A percentile compares a stretch with the other conserved stretches of the same genome.
phyloP scores from a whole-genome alignment of 2,888 invertebrate species.

The Sphaerophoria rueppellii region DNA sequence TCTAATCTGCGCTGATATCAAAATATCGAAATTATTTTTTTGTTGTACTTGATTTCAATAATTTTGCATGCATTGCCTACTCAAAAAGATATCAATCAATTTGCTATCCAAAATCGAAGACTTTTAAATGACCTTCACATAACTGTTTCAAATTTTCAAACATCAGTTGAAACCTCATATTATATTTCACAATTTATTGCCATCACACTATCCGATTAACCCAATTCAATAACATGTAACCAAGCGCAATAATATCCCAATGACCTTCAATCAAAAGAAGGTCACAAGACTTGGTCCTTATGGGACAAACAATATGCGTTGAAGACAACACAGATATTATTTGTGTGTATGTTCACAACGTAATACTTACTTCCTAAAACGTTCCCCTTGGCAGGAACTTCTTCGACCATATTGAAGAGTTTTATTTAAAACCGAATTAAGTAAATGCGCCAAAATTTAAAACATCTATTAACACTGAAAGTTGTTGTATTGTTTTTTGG shows the following conservation, averaged over 20 bases:
- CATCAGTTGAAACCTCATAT: too few relatives aligned
- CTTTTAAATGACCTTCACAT: constrained; percentile 55
- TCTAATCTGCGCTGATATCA: too few relatives aligned
- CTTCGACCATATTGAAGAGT: constrained; percentile 81
- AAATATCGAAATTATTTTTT: too few relatives aligned
- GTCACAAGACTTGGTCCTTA: constrained; percentile 19
- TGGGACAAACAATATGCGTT: not conserved
- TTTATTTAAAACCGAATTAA: constrained; percentile 11
- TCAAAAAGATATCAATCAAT: not conserved
- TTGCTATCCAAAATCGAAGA: constrained; percentile 34
- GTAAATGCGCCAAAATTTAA: not conserved
- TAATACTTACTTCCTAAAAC: constrained; percentile 85
- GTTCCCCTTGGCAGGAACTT: constrained; percentile 84
- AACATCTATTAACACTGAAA: constrained; percentile 33
- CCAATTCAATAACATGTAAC: not conserved
- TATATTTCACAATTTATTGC: not conserved
- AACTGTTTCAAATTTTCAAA: too few relatives aligned
- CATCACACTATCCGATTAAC: too few relatives aligned
- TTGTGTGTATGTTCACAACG: not conserved
- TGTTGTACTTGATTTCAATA: not conserved
- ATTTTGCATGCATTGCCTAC: too few relatives aligned
- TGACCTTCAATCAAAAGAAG: constrained; percentile 23
- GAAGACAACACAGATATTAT: too few relatives aligned
- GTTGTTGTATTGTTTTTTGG: not conserved
- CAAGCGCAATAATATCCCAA: not conserved